phyloP scores from a whole-genome alignment of 2,113 vertebrate species.

The Microtus ochrogaster region DNA sequence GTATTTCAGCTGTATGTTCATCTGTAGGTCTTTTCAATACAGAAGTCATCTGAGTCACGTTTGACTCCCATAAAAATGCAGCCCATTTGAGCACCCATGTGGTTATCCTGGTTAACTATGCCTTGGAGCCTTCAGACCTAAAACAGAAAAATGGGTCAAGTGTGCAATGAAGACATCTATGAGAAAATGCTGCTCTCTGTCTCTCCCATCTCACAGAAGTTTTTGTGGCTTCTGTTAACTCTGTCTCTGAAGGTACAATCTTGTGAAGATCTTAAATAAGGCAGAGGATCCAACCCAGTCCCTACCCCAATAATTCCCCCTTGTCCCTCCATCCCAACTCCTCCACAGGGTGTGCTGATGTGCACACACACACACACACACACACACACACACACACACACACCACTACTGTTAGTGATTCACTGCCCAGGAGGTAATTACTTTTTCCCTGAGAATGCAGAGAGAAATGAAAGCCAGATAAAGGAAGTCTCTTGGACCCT shows the following conservation, averaged over 20 bases:
- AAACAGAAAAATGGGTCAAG: background rate
- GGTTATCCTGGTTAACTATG: background rate
- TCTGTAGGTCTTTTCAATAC: background rate
- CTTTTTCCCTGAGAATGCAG: background rate
- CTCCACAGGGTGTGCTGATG: background rate
- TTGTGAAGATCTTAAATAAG: background rate
- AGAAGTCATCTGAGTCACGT: background rate
- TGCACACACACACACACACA: rapidly evolving
- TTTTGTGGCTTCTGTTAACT: background rate
- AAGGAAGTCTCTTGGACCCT: background rate
- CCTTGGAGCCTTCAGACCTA: background rate
- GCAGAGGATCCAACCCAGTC: background rate
- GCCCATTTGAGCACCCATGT: background rate
- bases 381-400: background rate
- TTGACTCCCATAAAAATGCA: background rate
- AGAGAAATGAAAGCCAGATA: background rate
- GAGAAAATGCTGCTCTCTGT: background rate
- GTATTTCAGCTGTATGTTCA: background rate
- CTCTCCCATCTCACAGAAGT: background rate
- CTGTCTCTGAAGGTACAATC: background rate
- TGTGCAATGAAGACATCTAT: background rate
- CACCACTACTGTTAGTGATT: background rate
- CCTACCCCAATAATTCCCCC: background rate
- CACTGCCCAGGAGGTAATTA: background rate
- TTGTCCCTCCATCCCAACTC: background rate